phyloP scores from a whole-genome alignment of 2,113 vertebrate genomes.

The Himantopus leucocephalus region DNA sequence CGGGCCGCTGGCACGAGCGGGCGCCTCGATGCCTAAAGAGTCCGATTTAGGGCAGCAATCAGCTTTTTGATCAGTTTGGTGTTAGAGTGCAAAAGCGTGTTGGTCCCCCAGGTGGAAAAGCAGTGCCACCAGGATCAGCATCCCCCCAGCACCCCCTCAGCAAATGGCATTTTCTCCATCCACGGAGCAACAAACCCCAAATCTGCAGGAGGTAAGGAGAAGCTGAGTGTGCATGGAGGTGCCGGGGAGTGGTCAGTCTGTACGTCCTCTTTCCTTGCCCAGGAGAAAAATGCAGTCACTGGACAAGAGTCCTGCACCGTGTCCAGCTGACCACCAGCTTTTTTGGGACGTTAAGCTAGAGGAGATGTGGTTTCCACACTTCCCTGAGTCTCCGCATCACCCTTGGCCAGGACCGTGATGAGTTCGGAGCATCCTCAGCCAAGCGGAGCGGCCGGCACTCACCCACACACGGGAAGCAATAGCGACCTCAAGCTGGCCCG shows the following conservation, averaged over 20 bases:
- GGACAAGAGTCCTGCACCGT: background rate
- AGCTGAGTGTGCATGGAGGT: background rate
- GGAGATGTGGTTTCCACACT: background rate
- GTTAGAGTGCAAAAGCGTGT: rapidly evolving
- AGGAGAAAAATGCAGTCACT: background rate
- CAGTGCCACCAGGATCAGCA: background rate
- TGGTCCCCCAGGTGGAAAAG: background rate
- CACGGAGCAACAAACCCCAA: background rate
- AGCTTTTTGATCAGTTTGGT: rapidly evolving
- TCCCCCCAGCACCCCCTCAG: background rate
- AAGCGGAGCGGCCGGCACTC: background rate
- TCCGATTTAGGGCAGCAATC: background rate
- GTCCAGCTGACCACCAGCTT: background rate
- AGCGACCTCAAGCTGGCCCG: background rate
- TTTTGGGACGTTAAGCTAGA: background rate
- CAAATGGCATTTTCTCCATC: background rate
- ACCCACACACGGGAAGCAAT: rapidly evolving
- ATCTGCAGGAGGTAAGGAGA: background rate
- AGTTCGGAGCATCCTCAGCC: background rate
- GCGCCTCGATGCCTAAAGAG: background rate
- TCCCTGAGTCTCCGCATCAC: background rate
- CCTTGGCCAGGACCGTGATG: background rate
- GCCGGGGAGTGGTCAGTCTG: background rate
- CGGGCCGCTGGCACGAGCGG: background rate
- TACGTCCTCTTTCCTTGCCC: background rate